Evolutionary conservation across 2,113 vertebrate species (phyloP), one percentile per base, ranked within the genome.

Genomic region (Ophthalmolycus amberensis): DNA sequence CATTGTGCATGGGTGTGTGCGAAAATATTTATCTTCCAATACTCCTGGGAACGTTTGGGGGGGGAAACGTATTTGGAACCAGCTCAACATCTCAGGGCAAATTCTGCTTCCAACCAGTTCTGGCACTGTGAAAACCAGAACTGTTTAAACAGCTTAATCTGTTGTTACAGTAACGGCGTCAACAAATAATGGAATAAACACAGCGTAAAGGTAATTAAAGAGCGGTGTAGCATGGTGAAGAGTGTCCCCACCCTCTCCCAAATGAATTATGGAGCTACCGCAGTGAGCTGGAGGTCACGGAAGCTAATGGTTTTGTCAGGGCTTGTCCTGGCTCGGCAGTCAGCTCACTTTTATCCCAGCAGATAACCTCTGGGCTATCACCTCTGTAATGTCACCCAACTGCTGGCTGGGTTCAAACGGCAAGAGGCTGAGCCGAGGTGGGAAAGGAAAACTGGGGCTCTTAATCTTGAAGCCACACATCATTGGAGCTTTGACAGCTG

Each of bases 241-340:
- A 59, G 75, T 89, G 59, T 22, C 52, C 22, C 22, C 22, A 20
- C 56, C 20, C 5, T 5, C 6, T 25, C 37, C 18, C 66, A 27
- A 38, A 56, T 79, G 84, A 90, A 42, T 86, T 75, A 85, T 80
- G 68, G 80, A n/a, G 78, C 84, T 72, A 71, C 68, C 16, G 27
- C 84, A 70, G 79, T 71, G 82, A 88, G 76, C 83, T 77, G 72
- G 68, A 90, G 93, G 93, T 94, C 94, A 91, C 18, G 62, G 78
- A 58, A 86, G 88, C 82, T 84, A 88, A 90, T 84, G 89, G 86
- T 84, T 90, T 88, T 80, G 89, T 93, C 88, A 76, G 89, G 86
- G 75, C 92, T 79, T 90, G 93, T 88, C 75, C 81, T 4, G 80
- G 72, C 79, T 85, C 62, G 20, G 64, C 78, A 82, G 91, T 89